phyloP scores from a whole-genome alignment of 2,797 vertebrate genomes.

The Tauraco hartlaubi region DNA sequence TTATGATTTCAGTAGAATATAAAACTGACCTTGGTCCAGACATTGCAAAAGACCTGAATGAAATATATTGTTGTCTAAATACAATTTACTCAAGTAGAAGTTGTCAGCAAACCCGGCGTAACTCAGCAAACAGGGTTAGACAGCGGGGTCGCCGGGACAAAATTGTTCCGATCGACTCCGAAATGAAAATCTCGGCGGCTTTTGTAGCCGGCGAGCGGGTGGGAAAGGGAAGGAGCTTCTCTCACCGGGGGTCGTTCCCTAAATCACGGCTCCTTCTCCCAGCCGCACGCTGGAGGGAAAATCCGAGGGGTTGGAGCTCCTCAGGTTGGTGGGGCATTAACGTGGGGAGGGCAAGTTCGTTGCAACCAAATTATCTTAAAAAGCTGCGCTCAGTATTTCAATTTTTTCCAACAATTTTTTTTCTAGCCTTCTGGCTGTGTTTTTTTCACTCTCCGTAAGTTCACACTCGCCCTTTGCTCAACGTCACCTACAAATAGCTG shows the following conservation, averaged over 20 bases:
- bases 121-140: slow-evolving; percentile 85
- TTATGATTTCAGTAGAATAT: slow-evolving; percentile 99
- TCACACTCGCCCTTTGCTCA: fast-evolving
- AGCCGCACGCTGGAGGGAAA: background rate
- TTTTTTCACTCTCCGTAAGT: background rate
- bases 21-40: slow-evolving; percentile 98
- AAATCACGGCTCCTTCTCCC: background rate
- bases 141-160: slow-evolving; percentile 65
- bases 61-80: slow-evolving; percentile 94
- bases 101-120: slow-evolving; percentile 87
- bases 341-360: background rate
- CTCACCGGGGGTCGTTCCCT: background rate
- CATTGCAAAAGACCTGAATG: slow-evolving; percentile 90
- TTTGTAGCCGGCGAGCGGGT: background rate
- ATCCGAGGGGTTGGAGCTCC: background rate
- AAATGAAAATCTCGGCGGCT: slow-evolving; percentile 47
- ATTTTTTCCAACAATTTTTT: background rate
- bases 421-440: background rate
- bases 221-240: background rate
- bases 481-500: background rate
- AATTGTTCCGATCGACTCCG: slow-evolving; percentile 59
- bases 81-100: slow-evolving; percentile 92
- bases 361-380: background rate
- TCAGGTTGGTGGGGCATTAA: too few relatives aligned
- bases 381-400: fast-evolving